These are phyloP conservation scores for Brachionus asplanchnoidis DNA, from an alignment of 1,140 invertebrate genomes.

Conservation along the genomic window DNA sequence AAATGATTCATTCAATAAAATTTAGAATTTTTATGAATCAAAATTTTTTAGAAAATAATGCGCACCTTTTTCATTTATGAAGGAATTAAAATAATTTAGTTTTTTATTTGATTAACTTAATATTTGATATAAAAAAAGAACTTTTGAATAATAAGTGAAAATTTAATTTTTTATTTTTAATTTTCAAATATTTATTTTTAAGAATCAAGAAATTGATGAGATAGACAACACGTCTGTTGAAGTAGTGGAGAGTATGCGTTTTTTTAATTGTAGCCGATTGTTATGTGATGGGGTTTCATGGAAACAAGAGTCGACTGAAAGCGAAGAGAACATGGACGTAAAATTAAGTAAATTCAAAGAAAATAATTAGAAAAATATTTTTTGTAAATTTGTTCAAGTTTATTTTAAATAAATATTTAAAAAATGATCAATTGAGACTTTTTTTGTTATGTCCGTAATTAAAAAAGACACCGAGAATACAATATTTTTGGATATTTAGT, in stretches of 20 bases:
- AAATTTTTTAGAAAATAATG: no score
- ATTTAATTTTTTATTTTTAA: no score
- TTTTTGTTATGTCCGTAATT: no score
- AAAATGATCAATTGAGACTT: background rate
- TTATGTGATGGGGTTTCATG: background rate
- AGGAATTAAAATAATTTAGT: no score
- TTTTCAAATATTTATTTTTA: background rate
- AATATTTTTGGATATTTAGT: no score
- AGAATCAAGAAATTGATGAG: background rate
- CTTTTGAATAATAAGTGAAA: no score
- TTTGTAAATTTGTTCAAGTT: background rate
- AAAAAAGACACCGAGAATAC: no score
- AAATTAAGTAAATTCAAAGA: background rate
- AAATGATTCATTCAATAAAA: no score
- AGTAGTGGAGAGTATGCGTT: background rate
- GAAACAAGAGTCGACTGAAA: slow-evolving; percentile 20
- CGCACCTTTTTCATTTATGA: no score
- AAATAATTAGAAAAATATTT: background rate
- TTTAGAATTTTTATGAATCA: no score
- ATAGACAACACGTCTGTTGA: background rate
- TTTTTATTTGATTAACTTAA: no score
- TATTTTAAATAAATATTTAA: background rate
- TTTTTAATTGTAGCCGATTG: slow-evolving; percentile 4
- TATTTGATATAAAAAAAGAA: no score
- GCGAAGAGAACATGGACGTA: background rate